Base-by-base conservation (phyloP, 2,888 invertebrate genomes). In the Sphaeridia pumilis region DNA sequence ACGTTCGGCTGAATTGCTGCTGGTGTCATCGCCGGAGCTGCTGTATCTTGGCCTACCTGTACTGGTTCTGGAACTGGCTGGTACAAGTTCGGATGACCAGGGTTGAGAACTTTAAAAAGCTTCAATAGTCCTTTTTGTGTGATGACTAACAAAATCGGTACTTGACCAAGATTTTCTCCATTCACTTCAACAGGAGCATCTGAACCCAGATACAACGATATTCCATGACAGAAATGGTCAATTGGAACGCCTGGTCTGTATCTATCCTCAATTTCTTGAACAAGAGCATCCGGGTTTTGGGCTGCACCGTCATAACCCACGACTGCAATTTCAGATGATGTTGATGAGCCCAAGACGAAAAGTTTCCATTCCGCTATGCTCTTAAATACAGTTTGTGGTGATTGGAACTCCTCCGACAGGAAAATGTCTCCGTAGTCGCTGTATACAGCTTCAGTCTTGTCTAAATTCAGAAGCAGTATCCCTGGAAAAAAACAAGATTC, bases 391-490 rank as follows among this genome's bases (percentile, higher is more conserved):
- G 46, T 41, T 46, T 22, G 24, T n/a, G 46, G 20, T 24, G 27
- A 24, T 1, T 36, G 2, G 21, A 38, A 46, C 5, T 52, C 52
- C 3, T 52, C 52, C 2, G 52, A 52, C 12, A 52, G 31, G 26
- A 52, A 52, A 14, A 46, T 24, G 26, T 52, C 52, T 21, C 52
- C 52, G n/a, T 36, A 38, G 31, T 52, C 46, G n/a, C 41, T 45
- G 41, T 46, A 52, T 4, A 46, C 28, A 7, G 52, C 34, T 1
- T 26, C 38, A 7, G 52, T 52, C 17, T 52, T 52, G 36, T 45
- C 45, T 28, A 52, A 20, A 2, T 45, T 52, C 4, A 52, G 36
- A 10, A 52, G 26, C 52, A 52, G 45, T 7, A 52, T 26, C n/a
- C 35, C 52, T 52, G 28, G 2, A 44, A 44, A 17, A 10, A 44